Conservation (phyloP, 2,888 invertebrate genomes). For the Clanis bilineata region DNA sequence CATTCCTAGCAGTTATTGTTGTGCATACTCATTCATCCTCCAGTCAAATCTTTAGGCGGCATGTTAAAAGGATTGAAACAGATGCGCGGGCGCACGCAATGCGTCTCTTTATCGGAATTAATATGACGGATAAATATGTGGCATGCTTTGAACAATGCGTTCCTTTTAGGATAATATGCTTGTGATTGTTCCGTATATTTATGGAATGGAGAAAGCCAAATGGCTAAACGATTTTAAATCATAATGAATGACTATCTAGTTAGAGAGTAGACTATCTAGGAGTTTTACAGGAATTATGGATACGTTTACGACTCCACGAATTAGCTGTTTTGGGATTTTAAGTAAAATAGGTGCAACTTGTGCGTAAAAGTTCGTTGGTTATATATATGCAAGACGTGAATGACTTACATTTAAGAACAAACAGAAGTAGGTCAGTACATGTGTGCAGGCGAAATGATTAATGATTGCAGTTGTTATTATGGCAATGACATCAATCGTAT, state of each 20-base stretch:
- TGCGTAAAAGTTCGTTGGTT: constrained; percentile 1
- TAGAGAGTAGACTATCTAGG: no score
- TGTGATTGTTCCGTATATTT: no score
- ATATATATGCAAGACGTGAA: no score
- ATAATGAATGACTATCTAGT: no score
- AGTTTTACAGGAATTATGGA: no score
- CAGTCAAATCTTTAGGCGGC: not conserved
- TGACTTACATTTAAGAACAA: constrained; percentile 5
- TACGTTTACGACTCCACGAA: no score
- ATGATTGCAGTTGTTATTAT: not conserved
- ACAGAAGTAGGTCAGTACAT: constrained; percentile 26
- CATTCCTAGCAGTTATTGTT: no score
- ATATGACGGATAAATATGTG: not conserved
- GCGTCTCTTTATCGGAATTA: not conserved
- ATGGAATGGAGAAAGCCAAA: no score
- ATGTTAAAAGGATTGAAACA: constrained; percentile 6
- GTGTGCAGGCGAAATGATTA: constrained; percentile 20
- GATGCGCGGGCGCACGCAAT: constrained; percentile 7
- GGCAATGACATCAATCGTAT: not conserved
- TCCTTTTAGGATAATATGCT: no score
- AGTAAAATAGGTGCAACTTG: no score
- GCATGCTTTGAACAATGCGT: not conserved
- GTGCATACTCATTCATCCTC: not conserved
- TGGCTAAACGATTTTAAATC: no score
- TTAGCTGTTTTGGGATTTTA: no score